Base-by-base conservation (phyloP, 2,797 vertebrate species). In the Alosa sapidissima region DNA sequence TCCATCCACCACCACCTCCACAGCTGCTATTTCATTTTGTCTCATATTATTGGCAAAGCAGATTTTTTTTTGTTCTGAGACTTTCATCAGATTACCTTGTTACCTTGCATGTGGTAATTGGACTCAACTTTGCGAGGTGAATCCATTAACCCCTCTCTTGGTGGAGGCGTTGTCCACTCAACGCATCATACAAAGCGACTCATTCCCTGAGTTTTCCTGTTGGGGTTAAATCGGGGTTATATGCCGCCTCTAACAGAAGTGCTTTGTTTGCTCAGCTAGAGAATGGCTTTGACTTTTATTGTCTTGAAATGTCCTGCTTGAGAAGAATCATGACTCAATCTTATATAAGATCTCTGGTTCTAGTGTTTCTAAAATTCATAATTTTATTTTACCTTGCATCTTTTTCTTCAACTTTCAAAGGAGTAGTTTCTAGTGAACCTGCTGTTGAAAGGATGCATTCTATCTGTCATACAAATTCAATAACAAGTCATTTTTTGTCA, bases 121-220 rank as follows among this genome's bases (percentile, higher is more conserved):
- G 90, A 90, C 89, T 87, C 90, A 88, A 88, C 88, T 89, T 92
- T 83, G 87, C 85, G 86, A 93, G 86, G 84, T 88, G 89, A 91
- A 91, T 93, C 89, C 93, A 95, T 94, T 90, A 93, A 92, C 89
- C 87, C 83, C 36, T 90, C 88, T 88, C 85, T 89, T 87, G 91
- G 92, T 89, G 88, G 83, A 84, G 86, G 81, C 84, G 84, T 88
- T 88, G 89, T 87, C 89, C 87, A 88, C 90, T 75, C 87, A 88
- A 92, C 65, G 28, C 4, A 10, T 72, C 65, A 72, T 72, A 33
- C 28, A 41, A 33, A 72, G 33, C 7, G 13, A 13, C 65, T 72
- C 4, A 41, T 41, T 72, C 13, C 33, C 33, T 33, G 62, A 13
- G 24, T 68, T 68, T 68, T 68, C 1, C 10, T 68, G 24, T 24